phyloP scores from a whole-genome alignment of 2,888 invertebrate genomes.

The Craniophora ligustri region DNA sequence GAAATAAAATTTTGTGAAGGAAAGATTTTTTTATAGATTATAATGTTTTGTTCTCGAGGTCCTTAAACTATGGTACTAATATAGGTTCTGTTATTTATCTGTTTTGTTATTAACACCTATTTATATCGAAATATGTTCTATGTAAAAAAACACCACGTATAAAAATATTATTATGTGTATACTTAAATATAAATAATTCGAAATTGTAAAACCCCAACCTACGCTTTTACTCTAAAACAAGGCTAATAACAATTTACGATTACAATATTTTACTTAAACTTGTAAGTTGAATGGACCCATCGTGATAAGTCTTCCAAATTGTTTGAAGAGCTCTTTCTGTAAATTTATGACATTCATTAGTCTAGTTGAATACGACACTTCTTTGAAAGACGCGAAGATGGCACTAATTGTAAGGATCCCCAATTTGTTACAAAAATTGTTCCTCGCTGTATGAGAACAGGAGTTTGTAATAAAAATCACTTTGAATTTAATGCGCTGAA shows the following conservation, averaged over 20 bases:
- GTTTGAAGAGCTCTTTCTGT: slow-evolving; percentile 72
- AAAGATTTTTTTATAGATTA: no score
- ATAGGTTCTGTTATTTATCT: no score
- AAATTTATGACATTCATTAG: slow-evolving; percentile 83
- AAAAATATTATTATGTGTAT: no score
- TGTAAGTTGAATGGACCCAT: slow-evolving; percentile 55
- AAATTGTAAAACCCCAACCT: background rate
- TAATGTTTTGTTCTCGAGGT: no score
- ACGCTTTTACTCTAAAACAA: slow-evolving; percentile 11
- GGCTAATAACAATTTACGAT: slow-evolving; percentile 18
- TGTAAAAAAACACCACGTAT: no score
- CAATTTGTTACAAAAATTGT: slow-evolving; percentile 79
- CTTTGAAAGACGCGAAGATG: slow-evolving; percentile 77
- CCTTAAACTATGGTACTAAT: no score
- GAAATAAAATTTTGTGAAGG: no score
- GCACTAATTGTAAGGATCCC: slow-evolving; percentile 80
- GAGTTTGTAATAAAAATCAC: slow-evolving; percentile 42
- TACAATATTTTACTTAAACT: slow-evolving; percentile 42
- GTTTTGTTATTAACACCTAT: no score
- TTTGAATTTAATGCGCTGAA: slow-evolving; percentile 36
- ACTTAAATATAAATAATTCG: no score
- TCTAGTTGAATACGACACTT: slow-evolving; percentile 82
- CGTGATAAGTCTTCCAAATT: slow-evolving; percentile 71
- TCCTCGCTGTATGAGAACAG: slow-evolving; percentile 46
- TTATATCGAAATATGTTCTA: no score